Percentiles rank a stretch among this genome's conserved stretches.
These are phyloP conservation scores for Acanthornis magna DNA, from an alignment of 2,797 vertebrate species.

Conservation along the genomic window DNA sequence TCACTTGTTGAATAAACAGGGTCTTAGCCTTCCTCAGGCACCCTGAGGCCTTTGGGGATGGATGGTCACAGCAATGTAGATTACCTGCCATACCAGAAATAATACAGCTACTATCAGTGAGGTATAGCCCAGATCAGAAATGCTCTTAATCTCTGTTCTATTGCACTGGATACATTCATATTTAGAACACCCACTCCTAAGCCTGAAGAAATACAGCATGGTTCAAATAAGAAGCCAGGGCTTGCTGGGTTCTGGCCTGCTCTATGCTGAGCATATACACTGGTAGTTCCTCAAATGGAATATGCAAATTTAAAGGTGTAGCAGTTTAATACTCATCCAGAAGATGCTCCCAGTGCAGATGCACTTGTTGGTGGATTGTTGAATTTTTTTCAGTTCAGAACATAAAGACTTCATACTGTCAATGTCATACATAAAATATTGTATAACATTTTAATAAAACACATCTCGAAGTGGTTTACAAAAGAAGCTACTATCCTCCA, in stretches of 20 bases:
- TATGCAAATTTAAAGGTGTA: neutral
- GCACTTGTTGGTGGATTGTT: neutral
- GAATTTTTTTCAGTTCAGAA: neutral
- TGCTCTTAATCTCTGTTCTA: neutral
- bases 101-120: neutral
- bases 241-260: neutral
- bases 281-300: neutral
- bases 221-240: neutral
- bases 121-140: neutral
- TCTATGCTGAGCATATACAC: neutral
- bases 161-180: neutral
- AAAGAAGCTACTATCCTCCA: neutral
- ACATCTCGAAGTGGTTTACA: neutral
- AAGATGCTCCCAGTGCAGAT: neutral
- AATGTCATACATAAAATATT: neutral
- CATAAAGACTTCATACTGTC: neutral
- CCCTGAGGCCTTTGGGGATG: neutral
- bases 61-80: neutral
- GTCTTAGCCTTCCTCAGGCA: neutral
- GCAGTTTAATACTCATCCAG: neutral
- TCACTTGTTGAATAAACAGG: neutral
- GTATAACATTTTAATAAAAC: neutral
- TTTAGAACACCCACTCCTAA: neutral
- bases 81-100: neutral
- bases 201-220: neutral